A percentile compares a stretch with the other conserved stretches of the same genome.
Conservation (phyloP, 53 echinoderm and acorn worm species). For the Luidia sarsii region DNA sequence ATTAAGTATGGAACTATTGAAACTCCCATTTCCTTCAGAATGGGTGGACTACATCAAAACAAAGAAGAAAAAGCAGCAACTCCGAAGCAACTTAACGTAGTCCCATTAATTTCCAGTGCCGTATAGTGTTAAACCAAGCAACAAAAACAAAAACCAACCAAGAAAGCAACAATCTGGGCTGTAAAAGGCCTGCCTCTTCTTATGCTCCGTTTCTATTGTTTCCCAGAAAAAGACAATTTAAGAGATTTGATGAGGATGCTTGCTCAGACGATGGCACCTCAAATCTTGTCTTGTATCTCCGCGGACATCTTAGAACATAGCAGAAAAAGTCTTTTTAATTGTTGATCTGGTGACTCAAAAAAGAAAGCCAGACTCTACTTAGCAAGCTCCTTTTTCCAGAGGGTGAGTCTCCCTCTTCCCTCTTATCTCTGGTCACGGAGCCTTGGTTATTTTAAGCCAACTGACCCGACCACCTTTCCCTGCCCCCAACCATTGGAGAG, state of each 20-base stretch:
- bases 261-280: too few species aligned
- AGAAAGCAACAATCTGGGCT: background rate
- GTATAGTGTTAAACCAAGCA: conserved; percentile 45
- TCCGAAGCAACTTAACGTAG: background rate
- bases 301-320: too few species aligned
- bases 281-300: too few species aligned
- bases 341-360: conserved; percentile 6
- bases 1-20: conserved; percentile 33
- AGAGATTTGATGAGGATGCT: too few species aligned
- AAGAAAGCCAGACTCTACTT: conserved; percentile 28
- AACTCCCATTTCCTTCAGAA: conserved; percentile 45
- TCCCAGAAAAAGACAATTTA: too few species aligned
- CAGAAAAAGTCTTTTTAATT: background rate
- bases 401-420: too few species aligned
- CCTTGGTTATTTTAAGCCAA: too few species aligned
- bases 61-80: conserved; percentile 13
- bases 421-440: too few species aligned
- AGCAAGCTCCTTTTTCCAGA: background rate
- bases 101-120: conserved; percentile 53
- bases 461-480: too few species aligned
- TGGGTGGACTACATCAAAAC: conserved; percentile 46
- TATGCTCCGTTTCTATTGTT: background rate
- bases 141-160: too few species aligned
- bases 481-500: too few species aligned
- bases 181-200: conserved; percentile 35